phyloP scores from a whole-genome alignment of 2,888 invertebrate species.

The Nycteola revayana region DNA sequence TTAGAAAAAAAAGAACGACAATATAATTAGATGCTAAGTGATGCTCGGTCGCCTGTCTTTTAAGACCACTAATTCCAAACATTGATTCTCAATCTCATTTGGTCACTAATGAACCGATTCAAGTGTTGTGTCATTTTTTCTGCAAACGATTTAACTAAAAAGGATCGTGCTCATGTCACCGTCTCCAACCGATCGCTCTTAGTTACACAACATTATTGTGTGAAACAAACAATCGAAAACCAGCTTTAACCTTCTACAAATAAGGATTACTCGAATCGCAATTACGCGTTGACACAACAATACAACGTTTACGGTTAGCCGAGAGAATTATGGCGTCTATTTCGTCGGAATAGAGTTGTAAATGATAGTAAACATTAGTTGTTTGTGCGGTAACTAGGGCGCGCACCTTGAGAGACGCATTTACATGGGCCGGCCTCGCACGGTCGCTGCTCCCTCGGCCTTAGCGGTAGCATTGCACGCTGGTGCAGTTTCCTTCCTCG shows the following conservation, averaged over 20 bases:
- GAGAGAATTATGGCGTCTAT: conserved; percentile 34
- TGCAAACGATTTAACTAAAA: conserved; percentile 69
- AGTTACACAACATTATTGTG: conserved; percentile 35
- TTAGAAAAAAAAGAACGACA: too few relatives aligned
- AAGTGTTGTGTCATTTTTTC: conserved; percentile 46
- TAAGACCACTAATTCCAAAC: too few relatives aligned
- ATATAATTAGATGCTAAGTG: too few relatives aligned
- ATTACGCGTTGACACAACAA: conserved; percentile 30
- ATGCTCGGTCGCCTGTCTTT: too few relatives aligned
- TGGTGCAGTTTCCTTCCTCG: conserved; percentile 69
- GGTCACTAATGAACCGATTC: conserved; percentile 26
- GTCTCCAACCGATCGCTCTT: conserved; percentile 53
- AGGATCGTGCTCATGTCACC: conserved; percentile 71
- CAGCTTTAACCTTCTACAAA: conserved; percentile 29
- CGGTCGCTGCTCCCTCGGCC: conserved; percentile 69
- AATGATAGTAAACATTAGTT: conserved; percentile 23
- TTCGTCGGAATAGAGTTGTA: conserved; percentile 34
- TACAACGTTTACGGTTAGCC: conserved; percentile 21
- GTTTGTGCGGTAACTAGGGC: conserved; percentile 63
- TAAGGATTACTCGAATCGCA: conserved; percentile 38
- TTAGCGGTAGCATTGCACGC: conserved; percentile 48
- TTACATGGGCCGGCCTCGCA: conserved; percentile 72
- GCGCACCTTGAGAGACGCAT: conserved; percentile 72
- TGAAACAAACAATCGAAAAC: conserved; percentile 28
- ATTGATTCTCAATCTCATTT: too few relatives aligned